Conservation (phyloP, 2,113 vertebrate genomes). For the Lucifuga dentata region DNA sequence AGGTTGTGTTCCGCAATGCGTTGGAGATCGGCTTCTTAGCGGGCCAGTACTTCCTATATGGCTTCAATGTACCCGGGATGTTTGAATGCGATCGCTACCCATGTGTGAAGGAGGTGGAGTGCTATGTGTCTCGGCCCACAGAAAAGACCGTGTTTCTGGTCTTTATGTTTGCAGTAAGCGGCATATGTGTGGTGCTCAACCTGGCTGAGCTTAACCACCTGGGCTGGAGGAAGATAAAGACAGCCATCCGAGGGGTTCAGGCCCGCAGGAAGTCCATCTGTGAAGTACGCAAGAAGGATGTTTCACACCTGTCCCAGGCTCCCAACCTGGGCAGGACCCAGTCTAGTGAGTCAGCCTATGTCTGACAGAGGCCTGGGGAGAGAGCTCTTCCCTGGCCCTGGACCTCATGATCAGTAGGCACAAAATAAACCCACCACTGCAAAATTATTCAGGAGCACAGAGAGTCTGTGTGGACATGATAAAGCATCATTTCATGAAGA, state of each 20-base stretch:
- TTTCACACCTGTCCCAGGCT: conserved; percentile 82
- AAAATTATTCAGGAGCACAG: conserved; percentile 72
- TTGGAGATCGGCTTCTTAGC: conserved; percentile 90
- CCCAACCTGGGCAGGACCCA: conserved; percentile 88
- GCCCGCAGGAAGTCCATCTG: conserved; percentile 87
- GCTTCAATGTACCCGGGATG: conserved; percentile 89
- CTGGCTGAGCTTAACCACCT: conserved; percentile 93
- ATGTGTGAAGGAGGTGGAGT: conserved; percentile 91
- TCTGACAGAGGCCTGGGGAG: conserved; percentile 83
- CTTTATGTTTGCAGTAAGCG: conserved; percentile 93
- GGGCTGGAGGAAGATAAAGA: conserved; percentile 91
- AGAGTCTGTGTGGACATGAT: conserved; percentile 55
- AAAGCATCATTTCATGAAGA: conserved; percentile 52
- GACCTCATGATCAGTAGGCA: conserved; percentile 56
- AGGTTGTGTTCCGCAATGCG: conserved; percentile 90
- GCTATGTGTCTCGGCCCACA: conserved; percentile 91
- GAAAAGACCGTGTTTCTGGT: conserved; percentile 92
- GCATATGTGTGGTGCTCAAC: conserved; percentile 91
- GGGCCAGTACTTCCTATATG: conserved; percentile 91
- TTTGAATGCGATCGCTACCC: conserved; percentile 91
- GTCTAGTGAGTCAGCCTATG: conserved; percentile 90
- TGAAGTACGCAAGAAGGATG: conserved; percentile 86
- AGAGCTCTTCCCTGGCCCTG: conserved; percentile 69
- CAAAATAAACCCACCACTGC: conserved; percentile 59
- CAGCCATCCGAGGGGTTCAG: conserved; percentile 85